Evolutionary conservation across 2,797 vertebrate species (phyloP).

Genomic region (Varecia variegata): DNA sequence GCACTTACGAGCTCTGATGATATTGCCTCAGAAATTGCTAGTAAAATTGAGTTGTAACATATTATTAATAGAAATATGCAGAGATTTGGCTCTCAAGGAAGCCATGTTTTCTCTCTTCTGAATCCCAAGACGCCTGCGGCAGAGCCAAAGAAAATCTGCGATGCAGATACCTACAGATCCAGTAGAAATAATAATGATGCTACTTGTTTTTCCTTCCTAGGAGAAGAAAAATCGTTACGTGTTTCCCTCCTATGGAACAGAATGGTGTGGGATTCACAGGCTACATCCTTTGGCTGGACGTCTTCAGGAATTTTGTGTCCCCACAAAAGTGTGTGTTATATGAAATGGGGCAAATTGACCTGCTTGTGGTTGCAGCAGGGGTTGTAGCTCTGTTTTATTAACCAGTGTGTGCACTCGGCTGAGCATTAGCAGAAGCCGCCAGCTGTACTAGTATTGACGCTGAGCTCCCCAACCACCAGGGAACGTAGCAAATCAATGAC

Average conservation of each 20-base stretch:
- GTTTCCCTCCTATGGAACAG: conserved; percentile 14
- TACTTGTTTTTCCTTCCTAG: background rate
- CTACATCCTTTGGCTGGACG: background rate
- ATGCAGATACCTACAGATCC: conserved; percentile 34
- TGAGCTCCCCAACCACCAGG: conserved; percentile 68
- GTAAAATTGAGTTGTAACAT: conserved; percentile 57
- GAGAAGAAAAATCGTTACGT: background rate
- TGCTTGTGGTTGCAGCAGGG: conserved; percentile 38
- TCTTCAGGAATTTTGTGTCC: background rate
- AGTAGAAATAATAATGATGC: conserved; percentile 32
- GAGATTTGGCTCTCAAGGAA: conserved; percentile 75
- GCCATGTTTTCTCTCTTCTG: conserved; percentile 69
- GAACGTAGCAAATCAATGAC: conserved; percentile 25
- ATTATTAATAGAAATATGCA: conserved; percentile 57
- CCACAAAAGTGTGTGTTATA: conserved; percentile 47
- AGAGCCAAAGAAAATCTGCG: conserved; percentile 66
- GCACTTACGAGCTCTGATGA: conserved; percentile 40
- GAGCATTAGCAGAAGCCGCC: conserved; percentile 69
- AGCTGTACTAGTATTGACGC: conserved; percentile 73
- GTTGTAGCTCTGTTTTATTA: conserved; percentile 78
- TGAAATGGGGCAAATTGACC: conserved; percentile 67
- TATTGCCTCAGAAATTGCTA: conserved; percentile 61
- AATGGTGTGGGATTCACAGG: background rate
- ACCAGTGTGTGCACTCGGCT: conserved; percentile 71
- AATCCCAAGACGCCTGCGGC: conserved; percentile 71